phyloP scores from a whole-genome alignment of 2,888 invertebrate genomes.

The Loripinus fragilis region DNA sequence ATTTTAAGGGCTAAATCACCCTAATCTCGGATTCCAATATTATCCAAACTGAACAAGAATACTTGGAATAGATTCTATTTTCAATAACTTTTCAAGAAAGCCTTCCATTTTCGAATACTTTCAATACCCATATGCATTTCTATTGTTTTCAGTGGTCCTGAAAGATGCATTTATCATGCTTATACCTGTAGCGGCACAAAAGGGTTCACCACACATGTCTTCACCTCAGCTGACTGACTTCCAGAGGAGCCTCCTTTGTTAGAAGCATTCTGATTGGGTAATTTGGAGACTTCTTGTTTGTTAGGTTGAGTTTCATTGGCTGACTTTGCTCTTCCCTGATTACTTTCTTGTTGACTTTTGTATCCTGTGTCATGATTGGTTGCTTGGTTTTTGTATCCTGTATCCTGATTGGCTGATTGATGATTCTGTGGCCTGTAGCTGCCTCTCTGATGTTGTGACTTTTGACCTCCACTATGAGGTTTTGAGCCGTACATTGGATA shows the following conservation, averaged over 20 bases:
- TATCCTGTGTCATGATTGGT: conserved; percentile 29
- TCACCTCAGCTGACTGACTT: conserved; percentile 38
- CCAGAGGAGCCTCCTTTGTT: conserved; percentile 20
- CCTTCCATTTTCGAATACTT: no score
- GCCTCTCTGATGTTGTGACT: conserved; percentile 35
- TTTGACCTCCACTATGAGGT: conserved; percentile 39
- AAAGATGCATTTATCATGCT: not conserved
- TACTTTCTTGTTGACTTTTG: conserved; percentile 7
- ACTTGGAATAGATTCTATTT: no score
- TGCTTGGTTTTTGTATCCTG: conserved; percentile 17
- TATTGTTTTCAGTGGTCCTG: no score
- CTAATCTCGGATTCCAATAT: no score
- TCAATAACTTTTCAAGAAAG: no score
- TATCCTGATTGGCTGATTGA: conserved; percentile 40
- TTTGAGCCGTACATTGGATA: conserved; percentile 27
- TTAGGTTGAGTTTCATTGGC: conserved; percentile 1
- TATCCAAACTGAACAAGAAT: no score
- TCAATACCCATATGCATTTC: no score
- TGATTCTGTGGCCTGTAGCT: conserved; percentile 23
- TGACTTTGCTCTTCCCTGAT: conserved; percentile 14
- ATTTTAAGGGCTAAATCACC: no score
- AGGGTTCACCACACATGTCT: conserved; percentile 46
- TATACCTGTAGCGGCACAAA: conserved; percentile 76
- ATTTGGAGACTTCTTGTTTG: conserved; percentile 18
- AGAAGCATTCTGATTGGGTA: conserved; percentile 46